Evolutionary conservation across 2,797 vertebrate genomes (phyloP).

Genomic region (Phrynocephalus vlangalii): DNA sequence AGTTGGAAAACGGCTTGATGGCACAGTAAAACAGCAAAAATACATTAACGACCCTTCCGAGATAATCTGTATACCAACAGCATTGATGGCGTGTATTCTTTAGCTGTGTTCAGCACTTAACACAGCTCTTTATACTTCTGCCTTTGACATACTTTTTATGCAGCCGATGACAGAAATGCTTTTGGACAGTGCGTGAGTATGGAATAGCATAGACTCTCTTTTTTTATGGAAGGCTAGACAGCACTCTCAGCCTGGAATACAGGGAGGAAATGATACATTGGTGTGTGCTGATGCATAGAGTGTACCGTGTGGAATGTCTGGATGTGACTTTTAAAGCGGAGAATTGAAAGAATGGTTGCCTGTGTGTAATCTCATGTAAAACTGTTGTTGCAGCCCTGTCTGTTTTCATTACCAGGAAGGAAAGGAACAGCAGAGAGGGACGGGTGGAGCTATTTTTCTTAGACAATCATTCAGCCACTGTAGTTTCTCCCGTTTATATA

Average conservation of each 20-base stretch:
- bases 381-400: constrained; percentile 30
- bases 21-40: too few relatives aligned
- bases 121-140: constrained; percentile 47
- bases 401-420: constrained; percentile 28
- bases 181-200: constrained; percentile 47
- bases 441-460: constrained; percentile 18
- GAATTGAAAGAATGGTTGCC: constrained; percentile 59
- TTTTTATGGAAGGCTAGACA: constrained; percentile 49
- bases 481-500: not conserved
- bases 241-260: constrained; percentile 26
- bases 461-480: not conserved
- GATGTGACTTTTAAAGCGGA: constrained; percentile 40
- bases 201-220: constrained; percentile 47
- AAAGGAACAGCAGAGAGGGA: constrained; percentile 24
- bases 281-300: accelerated
- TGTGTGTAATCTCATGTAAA: constrained; percentile 50
- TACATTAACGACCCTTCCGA: not conserved
- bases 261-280: constrained; percentile 48
- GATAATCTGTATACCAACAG: not conserved
- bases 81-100: constrained; percentile 12
- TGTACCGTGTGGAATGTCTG: not conserved
- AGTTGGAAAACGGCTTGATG: too few relatives aligned
- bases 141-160: constrained; percentile 41
- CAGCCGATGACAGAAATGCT: constrained; percentile 40
- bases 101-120: constrained; percentile 25